Base-by-base conservation (phyloP, 2,797 vertebrate genomes). In the Thamnophis elegans region DNA sequence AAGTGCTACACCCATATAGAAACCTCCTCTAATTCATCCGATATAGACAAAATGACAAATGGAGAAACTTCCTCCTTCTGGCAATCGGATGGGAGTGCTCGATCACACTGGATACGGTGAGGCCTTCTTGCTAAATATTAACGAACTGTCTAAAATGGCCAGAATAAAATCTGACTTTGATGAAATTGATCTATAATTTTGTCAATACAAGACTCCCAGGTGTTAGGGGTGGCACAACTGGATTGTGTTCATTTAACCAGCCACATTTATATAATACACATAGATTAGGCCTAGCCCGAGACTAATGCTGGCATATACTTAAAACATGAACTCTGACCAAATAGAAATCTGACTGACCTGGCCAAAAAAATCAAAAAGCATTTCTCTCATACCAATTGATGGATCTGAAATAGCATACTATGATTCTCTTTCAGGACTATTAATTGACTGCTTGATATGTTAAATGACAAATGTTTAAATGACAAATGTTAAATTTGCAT, bases 31-130 rank as follows among this genome's bases (percentile, higher is more conserved):
- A 99, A 99, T 47, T 98, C 98, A 0, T 95, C 98, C 0, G 99
- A 99, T 89, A 96, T 99, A 9, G 98, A 98, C 97, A 99, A 99
- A 97, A 99, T 99, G 98, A 99, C 98, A 2, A 99, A 99, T 0
- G 99, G 99, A 14, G 99, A 99, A 87, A 99, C 99, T 0, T 96
- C 98, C 0, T 99, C 99, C 68, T 99, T 98, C 96, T 99, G 99
- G 99, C 99, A 99, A 97, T 99, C 99, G 0, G 99, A 99, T 1
- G 99, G 99, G 65, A 99, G 98, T 0, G 99, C 99, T 1, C 98
- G 99, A 51, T 99, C 99, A 0, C 99, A 99, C 91, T 99, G 99
- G 99, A 99, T 99, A 94, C 98, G 99, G 99, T 97, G 96, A 96
- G 98, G 85, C 18, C 8, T 36, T 14, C 28, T 42, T 54, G 10